phyloP scores from a whole-genome alignment of 2,888 invertebrate genomes.

The Flabesymbios commensalis region DNA sequence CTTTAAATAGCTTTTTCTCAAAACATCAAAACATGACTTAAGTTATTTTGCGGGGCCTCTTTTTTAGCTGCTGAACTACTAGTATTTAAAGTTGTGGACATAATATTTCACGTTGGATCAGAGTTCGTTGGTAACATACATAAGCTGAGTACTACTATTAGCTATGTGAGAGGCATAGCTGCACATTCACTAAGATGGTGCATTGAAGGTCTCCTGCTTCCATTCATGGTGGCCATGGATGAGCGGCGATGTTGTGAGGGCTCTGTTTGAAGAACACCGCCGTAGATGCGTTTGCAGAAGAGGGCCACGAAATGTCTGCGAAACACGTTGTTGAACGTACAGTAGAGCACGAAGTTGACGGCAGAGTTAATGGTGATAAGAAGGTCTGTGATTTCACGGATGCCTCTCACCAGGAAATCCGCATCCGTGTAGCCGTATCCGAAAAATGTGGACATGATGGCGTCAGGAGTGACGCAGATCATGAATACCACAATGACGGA shows the following conservation, averaged over 20 bases:
- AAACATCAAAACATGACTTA: too few species aligned
- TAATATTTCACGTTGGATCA: too few species aligned
- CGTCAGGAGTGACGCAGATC: constrained; percentile 39
- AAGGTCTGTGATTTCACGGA: constrained; percentile 40
- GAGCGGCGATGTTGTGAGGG: not conserved
- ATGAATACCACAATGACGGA: constrained; percentile 40
- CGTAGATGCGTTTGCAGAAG: constrained; percentile 15
- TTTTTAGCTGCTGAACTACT: too few species aligned
- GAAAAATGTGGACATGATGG: constrained; percentile 39
- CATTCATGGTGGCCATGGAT: constrained; percentile 1
- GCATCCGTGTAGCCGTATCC: constrained; percentile 34
- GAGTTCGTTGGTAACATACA: too few species aligned
- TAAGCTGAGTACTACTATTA: too few species aligned
- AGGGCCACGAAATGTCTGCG: constrained; percentile 17
- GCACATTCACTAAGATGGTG: too few species aligned
- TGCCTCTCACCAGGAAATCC: constrained; percentile 28
- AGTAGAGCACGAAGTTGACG: constrained; percentile 29
- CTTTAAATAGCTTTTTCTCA: too few species aligned
- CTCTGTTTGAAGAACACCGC: not conserved
- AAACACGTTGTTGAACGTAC: constrained; percentile 28
- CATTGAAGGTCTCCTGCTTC: too few species aligned
- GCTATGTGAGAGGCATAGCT: too few species aligned
- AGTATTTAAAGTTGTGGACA: too few species aligned
- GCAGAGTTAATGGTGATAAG: constrained; percentile 32
- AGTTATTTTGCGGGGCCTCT: too few species aligned